These are phyloP conservation scores for Drosophila chauvacae DNA, from an alignment of 1,140 invertebrate genomes.

Conservation along the genomic window DNA sequence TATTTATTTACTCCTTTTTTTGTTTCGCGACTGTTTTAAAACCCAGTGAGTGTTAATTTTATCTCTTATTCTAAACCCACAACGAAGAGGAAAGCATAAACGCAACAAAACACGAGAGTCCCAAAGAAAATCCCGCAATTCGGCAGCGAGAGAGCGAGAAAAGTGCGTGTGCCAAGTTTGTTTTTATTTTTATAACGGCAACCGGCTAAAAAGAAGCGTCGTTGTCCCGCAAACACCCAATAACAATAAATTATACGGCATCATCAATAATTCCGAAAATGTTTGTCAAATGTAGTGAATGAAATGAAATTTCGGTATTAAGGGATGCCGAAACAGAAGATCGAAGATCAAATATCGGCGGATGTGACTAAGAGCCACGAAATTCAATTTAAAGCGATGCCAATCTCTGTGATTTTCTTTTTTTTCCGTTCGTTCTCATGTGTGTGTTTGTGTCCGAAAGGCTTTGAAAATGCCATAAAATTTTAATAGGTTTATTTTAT, in stretches of 20 bases:
- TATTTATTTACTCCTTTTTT: slow-evolving; percentile 13
- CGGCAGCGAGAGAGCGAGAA: slow-evolving; percentile 14
- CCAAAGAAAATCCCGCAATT: slow-evolving; percentile 8
- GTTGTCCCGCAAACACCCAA: slow-evolving; percentile 25
- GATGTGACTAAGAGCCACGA: slow-evolving; percentile 36
- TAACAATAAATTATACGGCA: slow-evolving; percentile 48
- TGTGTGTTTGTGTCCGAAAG: slow-evolving; percentile 33
- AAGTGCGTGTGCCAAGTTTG: slow-evolving; percentile 56
- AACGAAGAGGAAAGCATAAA: not conserved
- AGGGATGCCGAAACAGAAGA: not conserved
- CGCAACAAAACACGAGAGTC: not conserved
- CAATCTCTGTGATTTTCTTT: slow-evolving; percentile 22
- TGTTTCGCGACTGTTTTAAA: slow-evolving; percentile 3
- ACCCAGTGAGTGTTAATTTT: slow-evolving; percentile 13
- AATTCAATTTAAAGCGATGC: slow-evolving; percentile 42
- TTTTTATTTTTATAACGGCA: slow-evolving; percentile 56
- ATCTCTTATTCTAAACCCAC: not conserved
- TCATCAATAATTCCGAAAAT: slow-evolving; percentile 16
- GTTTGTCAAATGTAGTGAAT: slow-evolving; percentile 16
- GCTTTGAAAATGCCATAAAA: slow-evolving; percentile 56
- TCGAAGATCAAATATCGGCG: slow-evolving; percentile 18
- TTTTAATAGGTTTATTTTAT: slow-evolving; percentile 63
- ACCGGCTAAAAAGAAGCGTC: slow-evolving; percentile 34
- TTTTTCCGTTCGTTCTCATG: slow-evolving; percentile 8
- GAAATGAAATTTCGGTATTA: not conserved